Percentiles rank a stretch among this genome's conserved stretches.
These are phyloP conservation scores for Coreoperca whiteheadi DNA, from an alignment of 2,113 vertebrate species.

Conservation along the genomic window DNA sequence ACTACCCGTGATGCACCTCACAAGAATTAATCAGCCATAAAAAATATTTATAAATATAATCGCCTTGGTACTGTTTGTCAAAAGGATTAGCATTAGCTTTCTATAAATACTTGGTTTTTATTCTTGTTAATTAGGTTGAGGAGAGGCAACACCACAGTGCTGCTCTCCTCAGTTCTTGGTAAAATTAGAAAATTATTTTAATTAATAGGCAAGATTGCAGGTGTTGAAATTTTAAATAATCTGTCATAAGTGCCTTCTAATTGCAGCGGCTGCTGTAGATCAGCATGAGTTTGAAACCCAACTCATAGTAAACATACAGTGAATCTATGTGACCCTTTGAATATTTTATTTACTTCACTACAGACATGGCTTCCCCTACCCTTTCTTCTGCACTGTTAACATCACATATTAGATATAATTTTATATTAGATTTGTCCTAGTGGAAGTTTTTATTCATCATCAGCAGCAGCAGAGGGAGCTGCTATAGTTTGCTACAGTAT, in stretches of 20 bases:
- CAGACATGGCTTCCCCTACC: constrained; percentile 22
- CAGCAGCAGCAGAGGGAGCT: constrained; percentile 76
- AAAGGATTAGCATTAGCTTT: constrained; percentile 71
- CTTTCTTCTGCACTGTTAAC: background rate
- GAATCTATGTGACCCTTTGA: constrained; percentile 4
- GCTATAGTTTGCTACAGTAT: constrained; percentile 70
- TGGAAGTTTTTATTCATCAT: constrained; percentile 64
- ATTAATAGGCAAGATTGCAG: constrained; percentile 51
- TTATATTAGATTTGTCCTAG: constrained; percentile 53
- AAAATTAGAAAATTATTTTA: constrained; percentile 56
- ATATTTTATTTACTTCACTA: constrained; percentile 48
- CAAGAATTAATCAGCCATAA: constrained; percentile 46
- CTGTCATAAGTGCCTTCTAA: constrained; percentile 31
- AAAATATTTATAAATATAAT: constrained; percentile 55
- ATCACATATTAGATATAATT: constrained; percentile 30
- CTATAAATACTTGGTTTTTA: constrained; percentile 68
- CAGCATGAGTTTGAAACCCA: constrained; percentile 3
- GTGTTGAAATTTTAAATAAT: constrained; percentile 32
- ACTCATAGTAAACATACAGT: constrained; percentile 24
- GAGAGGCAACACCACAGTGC: constrained; percentile 12
- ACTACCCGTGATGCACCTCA: constrained; percentile 38
- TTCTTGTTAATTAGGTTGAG: constrained; percentile 67
- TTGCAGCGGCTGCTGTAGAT: constrained; percentile 13
- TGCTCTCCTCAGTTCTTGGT: constrained; percentile 28
- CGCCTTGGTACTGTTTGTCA: constrained; percentile 40